A percentile compares a stretch with the other conserved stretches of the same genome.
phyloP scores from a whole-genome alignment of 1,140 invertebrate genomes.

The Drepana arcuata region DNA sequence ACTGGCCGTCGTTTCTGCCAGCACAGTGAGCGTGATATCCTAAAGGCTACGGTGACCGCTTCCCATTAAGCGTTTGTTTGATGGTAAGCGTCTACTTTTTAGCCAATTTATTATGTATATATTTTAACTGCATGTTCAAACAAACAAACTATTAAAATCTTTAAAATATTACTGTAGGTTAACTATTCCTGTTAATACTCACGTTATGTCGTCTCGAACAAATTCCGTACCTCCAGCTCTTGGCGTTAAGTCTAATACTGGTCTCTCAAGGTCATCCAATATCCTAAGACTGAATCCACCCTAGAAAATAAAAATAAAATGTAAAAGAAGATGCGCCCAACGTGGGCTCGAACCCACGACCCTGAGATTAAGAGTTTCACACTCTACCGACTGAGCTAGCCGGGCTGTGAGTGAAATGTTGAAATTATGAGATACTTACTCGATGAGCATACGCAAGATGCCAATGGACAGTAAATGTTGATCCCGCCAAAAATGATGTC shows the following conservation, averaged over 20 bases:
- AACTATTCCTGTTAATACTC: no score
- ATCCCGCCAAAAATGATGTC: conserved; percentile 87
- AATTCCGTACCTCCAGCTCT: conserved; percentile 84
- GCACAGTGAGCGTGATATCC: no score
- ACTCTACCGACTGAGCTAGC: conserved; percentile 93
- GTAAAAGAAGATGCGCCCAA: conserved; percentile 75
- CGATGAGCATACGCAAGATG: conserved; percentile 93
- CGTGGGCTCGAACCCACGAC: conserved; percentile 93
- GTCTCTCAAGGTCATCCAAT: conserved; percentile 84
- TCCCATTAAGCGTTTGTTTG: no score
- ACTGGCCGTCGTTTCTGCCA: no score
- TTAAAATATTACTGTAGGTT: conserved; percentile 1
- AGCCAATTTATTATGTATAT: no score
- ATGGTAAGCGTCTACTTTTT: no score
- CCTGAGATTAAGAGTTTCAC: conserved; percentile 94
- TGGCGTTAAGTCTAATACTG: conserved; percentile 87
- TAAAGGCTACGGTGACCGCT: no score
- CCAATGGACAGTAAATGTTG: conserved; percentile 93
- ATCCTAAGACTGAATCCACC: conserved; percentile 90
- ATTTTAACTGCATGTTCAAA: no score
- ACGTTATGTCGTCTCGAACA: conserved; percentile 83
- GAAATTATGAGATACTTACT: conserved; percentile 76
- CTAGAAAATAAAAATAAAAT: conserved; percentile 73
- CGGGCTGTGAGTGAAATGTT: conserved; percentile 64
- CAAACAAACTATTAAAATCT: neutral